Evolutionary conservation across 2,113 vertebrate genomes (phyloP).

Genomic region (Acrocephalus kingi): DNA sequence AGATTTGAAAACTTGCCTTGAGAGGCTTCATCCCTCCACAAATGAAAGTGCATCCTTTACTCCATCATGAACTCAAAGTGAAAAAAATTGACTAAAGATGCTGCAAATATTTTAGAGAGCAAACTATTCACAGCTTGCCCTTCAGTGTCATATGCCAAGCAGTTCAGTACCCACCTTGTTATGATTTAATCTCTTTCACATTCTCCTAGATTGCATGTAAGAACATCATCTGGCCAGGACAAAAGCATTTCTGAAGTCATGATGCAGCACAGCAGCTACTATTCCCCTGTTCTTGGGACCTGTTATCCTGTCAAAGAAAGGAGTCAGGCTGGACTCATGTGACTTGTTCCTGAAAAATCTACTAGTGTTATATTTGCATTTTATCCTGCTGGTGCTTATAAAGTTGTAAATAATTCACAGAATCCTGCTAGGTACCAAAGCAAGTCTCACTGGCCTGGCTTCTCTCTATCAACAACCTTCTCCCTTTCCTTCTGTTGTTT

Average conservation of each 20-base stretch:
- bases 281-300: fast-evolving
- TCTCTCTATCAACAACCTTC: neutral
- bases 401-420: neutral
- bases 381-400: neutral
- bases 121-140: neutral
- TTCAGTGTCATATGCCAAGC: neutral
- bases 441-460: neutral
- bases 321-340: neutral
- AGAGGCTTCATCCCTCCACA: neutral
- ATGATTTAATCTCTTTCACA: neutral
- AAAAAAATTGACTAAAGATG: neutral
- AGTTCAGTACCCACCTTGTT: neutral
- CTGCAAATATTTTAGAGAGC: neutral
- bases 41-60: neutral
- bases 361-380: neutral
- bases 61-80: neutral
- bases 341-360: neutral
- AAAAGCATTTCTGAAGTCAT: neutral
- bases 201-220: neutral
- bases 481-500: neutral
- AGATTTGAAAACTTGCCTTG: neutral
- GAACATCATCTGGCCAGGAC: neutral
- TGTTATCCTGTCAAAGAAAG: neutral
- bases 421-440: neutral
- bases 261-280: neutral